phyloP scores from a whole-genome alignment of 2,113 vertebrate genomes.

The Stegostoma tigrinum region DNA sequence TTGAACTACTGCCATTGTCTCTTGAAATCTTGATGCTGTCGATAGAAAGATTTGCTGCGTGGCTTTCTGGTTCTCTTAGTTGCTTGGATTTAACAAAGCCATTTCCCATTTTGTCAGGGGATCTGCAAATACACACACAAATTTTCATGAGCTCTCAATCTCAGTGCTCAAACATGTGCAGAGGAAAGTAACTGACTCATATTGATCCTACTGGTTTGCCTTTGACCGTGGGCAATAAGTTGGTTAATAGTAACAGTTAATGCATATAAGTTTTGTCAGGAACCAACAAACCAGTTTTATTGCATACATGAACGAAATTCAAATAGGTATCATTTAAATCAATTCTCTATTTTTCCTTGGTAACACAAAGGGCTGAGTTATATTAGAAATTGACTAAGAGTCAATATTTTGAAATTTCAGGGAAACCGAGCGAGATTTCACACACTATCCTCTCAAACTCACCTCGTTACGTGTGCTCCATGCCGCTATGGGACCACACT shows the following conservation, averaged over 20 bases:
- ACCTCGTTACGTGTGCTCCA: too few species aligned
- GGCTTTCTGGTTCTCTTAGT: constrained; percentile 57
- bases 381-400: too few species aligned
- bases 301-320: background rate
- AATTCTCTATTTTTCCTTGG: background rate
- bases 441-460: too few species aligned
- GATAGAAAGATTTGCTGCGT: constrained; percentile 45
- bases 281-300: background rate
- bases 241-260: background rate
- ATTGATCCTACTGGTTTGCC: constrained; percentile 21
- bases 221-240: constrained; percentile 3
- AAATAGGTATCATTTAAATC: background rate
- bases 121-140: constrained; percentile 43
- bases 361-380: background rate
- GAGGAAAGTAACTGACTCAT: constrained; percentile 31
- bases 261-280: background rate
- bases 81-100: constrained; percentile 75
- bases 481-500: too few species aligned
- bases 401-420: too few species aligned
- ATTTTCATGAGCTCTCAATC: constrained; percentile 38
- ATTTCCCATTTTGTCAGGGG: constrained; percentile 70
- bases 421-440: too few species aligned
- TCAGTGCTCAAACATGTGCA: constrained; percentile 37
- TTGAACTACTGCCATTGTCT: constrained; percentile 38
- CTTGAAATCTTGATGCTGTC: constrained; percentile 47